Evolutionary conservation across 92 coral and sea anemone species (phyloP), one percentile per base, ranked within the genome.

Genomic region (Hydrozoanthus gracilis): DNA sequence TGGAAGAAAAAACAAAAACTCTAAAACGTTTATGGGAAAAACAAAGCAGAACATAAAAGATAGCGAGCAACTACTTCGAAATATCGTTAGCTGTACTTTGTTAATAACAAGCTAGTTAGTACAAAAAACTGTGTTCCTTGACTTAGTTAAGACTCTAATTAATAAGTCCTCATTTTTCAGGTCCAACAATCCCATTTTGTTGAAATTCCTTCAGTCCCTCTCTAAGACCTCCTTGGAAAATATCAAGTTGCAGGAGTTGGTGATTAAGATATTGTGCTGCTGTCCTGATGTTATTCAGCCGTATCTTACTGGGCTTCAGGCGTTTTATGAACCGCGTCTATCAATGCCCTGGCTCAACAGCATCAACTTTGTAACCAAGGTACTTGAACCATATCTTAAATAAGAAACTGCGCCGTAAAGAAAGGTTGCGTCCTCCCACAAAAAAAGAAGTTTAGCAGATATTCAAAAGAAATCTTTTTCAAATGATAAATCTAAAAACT

Each of bases 161-260:
- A 27, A 27, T 27, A 27, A 27, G 2, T 27, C 39, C 55, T 67
- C 20, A 4, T 20, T 13, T 80, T 65, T 13, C 83, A 96, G 99
- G 87, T 94, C 96, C 18, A 96, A 96, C 79, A 96, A 96, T 78
- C 99, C 99, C 74, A 94, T 96, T 45, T 86, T 96, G 71, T 75
- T 96, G 56, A 83, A 93, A 82, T 96, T 93, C 82, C 93, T 96
- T 18, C 99, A 91, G 51, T 94, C 93, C 3, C 73, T 94, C 18
- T 91, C 95, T 4, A 91, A 95, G 44, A 80, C 93, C 39, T 79
- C 51, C 39, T 79, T 83, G 48, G 91, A 90, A 20, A 91, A 91
- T 54, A 83, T 83, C 69, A 52, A 86, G 55, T 50, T 89, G 12
- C 98, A 90, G 69, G 91, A 92, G 56, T 90, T 96, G 44, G 90